These are phyloP conservation scores for Semaprochilodus insignis DNA, from an alignment of 2,797 vertebrate species.

Conservation along the genomic window DNA sequence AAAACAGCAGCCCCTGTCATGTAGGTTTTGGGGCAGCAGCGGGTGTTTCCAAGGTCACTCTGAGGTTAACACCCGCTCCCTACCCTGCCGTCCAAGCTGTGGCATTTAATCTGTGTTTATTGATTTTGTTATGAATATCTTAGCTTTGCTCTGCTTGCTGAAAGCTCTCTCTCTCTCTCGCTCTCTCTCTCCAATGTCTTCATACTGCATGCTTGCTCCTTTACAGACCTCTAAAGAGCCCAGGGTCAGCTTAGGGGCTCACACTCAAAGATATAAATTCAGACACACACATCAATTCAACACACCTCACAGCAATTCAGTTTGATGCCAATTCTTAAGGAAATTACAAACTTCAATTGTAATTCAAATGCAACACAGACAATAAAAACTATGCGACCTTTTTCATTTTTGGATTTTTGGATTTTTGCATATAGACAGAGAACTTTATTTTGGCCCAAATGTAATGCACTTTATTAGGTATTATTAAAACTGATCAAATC, in stretches of 20 bases:
- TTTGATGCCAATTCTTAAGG: background rate
- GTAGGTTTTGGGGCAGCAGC: conserved; percentile 29
- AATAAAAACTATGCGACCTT: background rate
- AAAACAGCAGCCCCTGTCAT: conserved; percentile 57
- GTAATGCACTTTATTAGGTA: background rate
- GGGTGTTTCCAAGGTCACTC: conserved; percentile 46
- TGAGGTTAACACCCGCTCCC: conserved; percentile 27
- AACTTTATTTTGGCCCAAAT: background rate
- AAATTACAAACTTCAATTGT: background rate
- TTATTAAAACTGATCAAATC: background rate
- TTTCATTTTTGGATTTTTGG: background rate
- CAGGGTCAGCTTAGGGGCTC: background rate
- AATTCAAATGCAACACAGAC: background rate
- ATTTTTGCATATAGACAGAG: background rate
- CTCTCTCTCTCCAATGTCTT: conserved; percentile 15
- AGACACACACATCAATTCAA: background rate
- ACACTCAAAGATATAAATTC: background rate
- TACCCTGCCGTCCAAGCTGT: conserved; percentile 4
- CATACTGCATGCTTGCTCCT: conserved; percentile 14
- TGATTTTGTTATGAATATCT: conserved; percentile 62
- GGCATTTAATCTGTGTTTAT: conserved; percentile 52
- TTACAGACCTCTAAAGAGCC: background rate
- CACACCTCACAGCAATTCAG: background rate
- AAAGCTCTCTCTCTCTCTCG: conserved; percentile 22
- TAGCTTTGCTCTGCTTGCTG: conserved; percentile 28